These are phyloP conservation scores for Crematogaster levior DNA, from an alignment of 2,888 invertebrate genomes.

Conservation along the genomic window DNA sequence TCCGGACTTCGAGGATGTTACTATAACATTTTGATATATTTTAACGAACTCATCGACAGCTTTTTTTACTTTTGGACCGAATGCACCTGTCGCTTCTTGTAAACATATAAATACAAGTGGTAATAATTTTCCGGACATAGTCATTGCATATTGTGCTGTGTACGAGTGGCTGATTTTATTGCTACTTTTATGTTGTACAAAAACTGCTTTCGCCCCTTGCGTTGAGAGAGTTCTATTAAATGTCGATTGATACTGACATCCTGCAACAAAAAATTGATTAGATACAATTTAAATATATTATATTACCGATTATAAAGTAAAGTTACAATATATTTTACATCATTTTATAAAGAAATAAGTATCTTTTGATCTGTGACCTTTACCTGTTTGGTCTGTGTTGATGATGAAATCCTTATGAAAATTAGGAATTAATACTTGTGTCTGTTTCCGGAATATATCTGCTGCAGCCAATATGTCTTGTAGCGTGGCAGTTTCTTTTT, in stretches of 20 bases:
- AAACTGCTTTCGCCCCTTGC: constrained; percentile 50
- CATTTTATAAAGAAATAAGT: neutral
- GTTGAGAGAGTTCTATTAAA: constrained; percentile 41
- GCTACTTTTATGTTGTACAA: constrained; percentile 51
- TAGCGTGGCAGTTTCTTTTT: neutral
- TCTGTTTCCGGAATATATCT: neutral
- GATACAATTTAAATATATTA: neutral
- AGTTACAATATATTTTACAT: neutral
- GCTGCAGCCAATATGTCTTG: neutral
- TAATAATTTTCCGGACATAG: constrained; percentile 6
- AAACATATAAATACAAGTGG: constrained; percentile 11
- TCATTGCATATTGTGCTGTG: constrained; percentile 65
- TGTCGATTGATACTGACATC: constrained; percentile 58
- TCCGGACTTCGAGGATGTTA: constrained; percentile 64
- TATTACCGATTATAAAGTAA: neutral
- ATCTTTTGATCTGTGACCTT: no score
- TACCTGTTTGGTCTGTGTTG: constrained; percentile 49
- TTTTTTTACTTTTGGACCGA: constrained; percentile 59
- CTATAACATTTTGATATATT: constrained; percentile 57
- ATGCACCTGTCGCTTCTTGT: constrained; percentile 27
- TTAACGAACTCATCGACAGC: constrained; percentile 51
- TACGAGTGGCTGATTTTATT: constrained; percentile 66
- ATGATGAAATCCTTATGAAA: constrained; percentile 29
- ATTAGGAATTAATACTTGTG: neutral
- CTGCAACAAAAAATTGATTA: neutral